Percentiles rank a stretch among this genome's conserved stretches.
Evolutionary conservation across 2,797 vertebrate genomes (phyloP).

Genomic region (Adelosebastes latens): DNA sequence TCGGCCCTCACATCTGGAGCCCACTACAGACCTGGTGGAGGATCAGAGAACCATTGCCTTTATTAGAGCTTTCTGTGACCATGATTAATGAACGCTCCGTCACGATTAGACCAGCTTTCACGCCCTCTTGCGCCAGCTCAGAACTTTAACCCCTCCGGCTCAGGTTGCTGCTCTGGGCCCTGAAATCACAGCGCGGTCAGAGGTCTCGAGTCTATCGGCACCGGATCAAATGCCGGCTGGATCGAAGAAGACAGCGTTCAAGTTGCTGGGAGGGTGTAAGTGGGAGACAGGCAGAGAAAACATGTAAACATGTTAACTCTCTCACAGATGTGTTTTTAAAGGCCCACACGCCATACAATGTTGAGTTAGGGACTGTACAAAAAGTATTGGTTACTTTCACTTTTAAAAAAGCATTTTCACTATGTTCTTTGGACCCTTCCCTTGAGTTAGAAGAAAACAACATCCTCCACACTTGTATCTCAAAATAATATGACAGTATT

Average conservation of each 20-base stretch:
- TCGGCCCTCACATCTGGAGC: conserved; percentile 72
- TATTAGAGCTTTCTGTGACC: conserved; percentile 44
- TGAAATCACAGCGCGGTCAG: conserved; percentile 57
- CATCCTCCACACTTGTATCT: background rate
- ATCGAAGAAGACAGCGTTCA: conserved; percentile 45
- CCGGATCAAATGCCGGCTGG: conserved; percentile 60
- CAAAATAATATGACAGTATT: background rate
- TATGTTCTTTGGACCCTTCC: background rate
- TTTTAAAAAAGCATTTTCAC: background rate
- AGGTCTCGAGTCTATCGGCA: conserved; percentile 49
- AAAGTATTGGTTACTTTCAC: background rate
- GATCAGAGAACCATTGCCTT: conserved; percentile 63
- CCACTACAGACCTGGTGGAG: conserved; percentile 41
- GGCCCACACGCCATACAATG: background rate
- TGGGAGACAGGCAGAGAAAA: conserved; percentile 6
- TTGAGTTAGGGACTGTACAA: background rate
- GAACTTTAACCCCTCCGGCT: conserved; percentile 49
- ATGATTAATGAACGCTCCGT: conserved; percentile 77
- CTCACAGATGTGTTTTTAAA: background rate
- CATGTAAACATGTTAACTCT: conserved; percentile 6
- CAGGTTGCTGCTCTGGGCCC: conserved; percentile 57
- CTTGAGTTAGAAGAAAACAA: background rate
- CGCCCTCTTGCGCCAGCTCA: conserved; percentile 43
- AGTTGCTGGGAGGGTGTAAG: background rate
- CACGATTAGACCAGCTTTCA: conserved; percentile 56